phyloP scores from a whole-genome alignment of 2,888 invertebrate genomes.

The Xestia rhomboidea region DNA sequence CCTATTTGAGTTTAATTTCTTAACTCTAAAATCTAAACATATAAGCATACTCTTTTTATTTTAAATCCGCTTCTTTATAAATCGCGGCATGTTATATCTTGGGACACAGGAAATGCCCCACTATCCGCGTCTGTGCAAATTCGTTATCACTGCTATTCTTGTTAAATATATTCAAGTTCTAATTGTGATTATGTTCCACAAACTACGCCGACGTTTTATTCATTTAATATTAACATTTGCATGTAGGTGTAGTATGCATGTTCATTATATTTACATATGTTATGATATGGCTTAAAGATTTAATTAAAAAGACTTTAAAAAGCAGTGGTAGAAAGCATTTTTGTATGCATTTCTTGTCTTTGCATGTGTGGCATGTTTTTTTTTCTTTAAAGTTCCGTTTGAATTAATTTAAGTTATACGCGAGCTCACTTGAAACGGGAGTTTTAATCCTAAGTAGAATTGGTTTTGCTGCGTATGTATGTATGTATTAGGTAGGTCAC shows the following conservation, averaged over 20 bases:
- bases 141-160: slow-evolving; percentile 88
- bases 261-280: slow-evolving; percentile 22
- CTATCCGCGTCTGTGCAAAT: slow-evolving; percentile 87
- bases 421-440: neutral
- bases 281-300: slow-evolving; percentile 12
- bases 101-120: slow-evolving; percentile 66
- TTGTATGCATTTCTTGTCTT: neutral
- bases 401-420: neutral
- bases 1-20: too few relatives aligned
- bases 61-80: neutral
- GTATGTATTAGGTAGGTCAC: too few relatives aligned
- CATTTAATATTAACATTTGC: slow-evolving; percentile 51
- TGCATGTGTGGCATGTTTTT: neutral
- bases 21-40: too few relatives aligned
- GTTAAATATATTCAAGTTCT: slow-evolving; percentile 86
- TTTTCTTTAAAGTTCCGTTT: neutral
- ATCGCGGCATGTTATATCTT: slow-evolving; percentile 58
- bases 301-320: neutral
- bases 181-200: slow-evolving; percentile 83
- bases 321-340: neutral
- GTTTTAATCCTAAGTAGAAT: neutral
- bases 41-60: neutral
- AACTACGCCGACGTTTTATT: slow-evolving; percentile 70
- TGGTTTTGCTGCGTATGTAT: neutral
- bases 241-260: slow-evolving; percentile 34